Conservation (phyloP, 2,797 vertebrate species). For the Diplodus puntazzo region DNA sequence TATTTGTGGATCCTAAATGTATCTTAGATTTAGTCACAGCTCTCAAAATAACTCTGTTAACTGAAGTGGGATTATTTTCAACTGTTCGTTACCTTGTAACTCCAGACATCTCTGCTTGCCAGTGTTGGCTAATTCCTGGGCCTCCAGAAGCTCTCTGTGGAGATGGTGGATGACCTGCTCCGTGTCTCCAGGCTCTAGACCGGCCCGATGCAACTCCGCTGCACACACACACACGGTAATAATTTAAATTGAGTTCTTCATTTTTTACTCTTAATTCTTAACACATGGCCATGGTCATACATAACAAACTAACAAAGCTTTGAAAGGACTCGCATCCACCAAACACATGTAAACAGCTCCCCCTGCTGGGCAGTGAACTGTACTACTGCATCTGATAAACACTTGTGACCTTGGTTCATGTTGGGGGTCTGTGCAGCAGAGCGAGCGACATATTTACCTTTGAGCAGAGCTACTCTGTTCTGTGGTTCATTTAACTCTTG, state of each 20-base stretch:
- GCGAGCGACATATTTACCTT: slow-evolving; percentile 86
- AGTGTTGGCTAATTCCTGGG: slow-evolving; percentile 95
- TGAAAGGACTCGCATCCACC: not conserved
- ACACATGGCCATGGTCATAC: not conserved
- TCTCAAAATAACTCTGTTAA: not conserved
- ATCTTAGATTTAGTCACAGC: not conserved
- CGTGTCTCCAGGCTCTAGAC: slow-evolving; percentile 91
- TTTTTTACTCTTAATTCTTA: not conserved
- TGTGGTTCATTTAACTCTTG: slow-evolving; percentile 95
- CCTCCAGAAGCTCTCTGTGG: slow-evolving; percentile 94
- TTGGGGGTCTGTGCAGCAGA: not conserved
- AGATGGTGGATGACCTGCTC: slow-evolving; percentile 96
- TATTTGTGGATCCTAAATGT: not conserved
- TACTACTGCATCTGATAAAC: not conserved
- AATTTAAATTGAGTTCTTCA: not conserved
- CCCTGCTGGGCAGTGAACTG: not conserved
- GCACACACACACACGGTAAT: slow-evolving; percentile 13
- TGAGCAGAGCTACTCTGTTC: slow-evolving; percentile 93
- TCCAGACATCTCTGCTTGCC: slow-evolving; percentile 97
- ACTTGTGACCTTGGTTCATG: not conserved
- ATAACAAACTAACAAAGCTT: not conserved
- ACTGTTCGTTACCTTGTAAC: slow-evolving; percentile 90
- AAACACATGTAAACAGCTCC: not conserved
- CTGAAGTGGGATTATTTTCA: not conserved
- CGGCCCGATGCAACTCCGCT: slow-evolving; percentile 92